A percentile compares a stretch with the other conserved stretches of the same genome.
Evolutionary conservation across 2,113 vertebrate genomes (phyloP).

Genomic region (Zonotrichia leucophrys): DNA sequence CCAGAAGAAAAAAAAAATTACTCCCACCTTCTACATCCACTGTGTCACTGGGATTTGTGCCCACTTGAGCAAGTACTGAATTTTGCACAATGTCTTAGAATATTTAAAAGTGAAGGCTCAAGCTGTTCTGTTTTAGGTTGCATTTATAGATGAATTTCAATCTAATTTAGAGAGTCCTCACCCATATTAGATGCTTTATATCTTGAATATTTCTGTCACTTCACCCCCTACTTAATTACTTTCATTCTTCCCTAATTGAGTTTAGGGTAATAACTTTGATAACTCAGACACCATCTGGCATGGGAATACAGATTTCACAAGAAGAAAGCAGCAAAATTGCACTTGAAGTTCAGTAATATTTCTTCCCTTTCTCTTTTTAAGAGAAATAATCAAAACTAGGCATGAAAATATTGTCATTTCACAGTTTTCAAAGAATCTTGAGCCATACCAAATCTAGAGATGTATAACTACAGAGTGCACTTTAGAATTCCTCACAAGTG

Average conservation of each 20-base stretch:
- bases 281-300: constrained; percentile 62
- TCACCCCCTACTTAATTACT: constrained; percentile 55
- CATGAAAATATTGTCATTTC: neutral
- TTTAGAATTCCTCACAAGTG: neutral
- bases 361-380: neutral
- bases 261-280: constrained; percentile 62
- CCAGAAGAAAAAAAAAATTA: neutral
- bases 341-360: constrained; percentile 3
- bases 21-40: neutral
- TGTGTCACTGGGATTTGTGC: neutral
- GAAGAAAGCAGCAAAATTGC: constrained; percentile 26
- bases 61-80: neutral
- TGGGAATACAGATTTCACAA: constrained; percentile 30
- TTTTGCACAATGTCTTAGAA: neutral
- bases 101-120: neutral
- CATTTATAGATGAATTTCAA: neutral
- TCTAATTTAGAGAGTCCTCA: constrained; percentile 9
- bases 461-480: neutral
- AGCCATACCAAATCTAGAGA: neutral
- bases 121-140: neutral
- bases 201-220: constrained; percentile 25
- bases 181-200: constrained; percentile 29
- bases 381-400: neutral
- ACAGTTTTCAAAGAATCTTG: neutral
- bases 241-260: constrained; percentile 61